A percentile compares a stretch with the other conserved stretches of the same genome.
Conservation (phyloP, 2,113 vertebrate species). For the Hemiscyllium ocellatum region DNA sequence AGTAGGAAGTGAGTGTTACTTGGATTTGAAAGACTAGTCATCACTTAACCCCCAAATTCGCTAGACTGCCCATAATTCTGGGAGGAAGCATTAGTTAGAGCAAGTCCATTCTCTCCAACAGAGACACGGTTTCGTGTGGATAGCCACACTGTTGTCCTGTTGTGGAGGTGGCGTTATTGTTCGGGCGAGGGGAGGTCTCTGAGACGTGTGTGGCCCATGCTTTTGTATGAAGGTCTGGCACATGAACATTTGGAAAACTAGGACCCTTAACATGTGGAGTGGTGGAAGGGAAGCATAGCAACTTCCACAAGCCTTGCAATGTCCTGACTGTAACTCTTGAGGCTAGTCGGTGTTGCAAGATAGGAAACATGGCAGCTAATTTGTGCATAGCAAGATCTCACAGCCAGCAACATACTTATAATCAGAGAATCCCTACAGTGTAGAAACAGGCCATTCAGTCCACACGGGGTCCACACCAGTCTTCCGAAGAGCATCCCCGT, state of each 20-base stretch:
- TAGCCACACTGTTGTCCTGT: not conserved
- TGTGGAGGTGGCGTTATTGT: not conserved
- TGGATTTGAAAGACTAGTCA: not conserved
- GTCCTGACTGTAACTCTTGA: not conserved
- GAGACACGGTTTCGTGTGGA: not conserved
- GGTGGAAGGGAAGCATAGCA: not conserved
- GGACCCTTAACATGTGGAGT: not conserved
- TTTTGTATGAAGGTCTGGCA: not conserved
- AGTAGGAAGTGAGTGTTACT: not conserved
- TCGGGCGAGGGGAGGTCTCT: not conserved
- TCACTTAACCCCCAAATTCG: too few relatives aligned
- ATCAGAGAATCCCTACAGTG: too few relatives aligned
- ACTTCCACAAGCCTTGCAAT: not conserved
- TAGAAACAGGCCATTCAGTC: too few relatives aligned
- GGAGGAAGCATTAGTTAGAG: too few relatives aligned
- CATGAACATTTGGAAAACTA: not conserved
- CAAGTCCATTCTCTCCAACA: not conserved
- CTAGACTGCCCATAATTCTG: too few relatives aligned
- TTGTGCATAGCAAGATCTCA: not conserved
- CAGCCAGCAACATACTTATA: not conserved
- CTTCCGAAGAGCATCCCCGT: too few relatives aligned
- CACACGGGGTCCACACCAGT: too few relatives aligned
- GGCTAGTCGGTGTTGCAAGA: not conserved
- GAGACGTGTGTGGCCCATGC: not conserved
- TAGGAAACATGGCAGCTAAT: not conserved